Percentiles rank a stretch among this genome's conserved stretches.
Conservation (phyloP, 2,797 vertebrate genomes). For the Eulemur mongoz region DNA sequence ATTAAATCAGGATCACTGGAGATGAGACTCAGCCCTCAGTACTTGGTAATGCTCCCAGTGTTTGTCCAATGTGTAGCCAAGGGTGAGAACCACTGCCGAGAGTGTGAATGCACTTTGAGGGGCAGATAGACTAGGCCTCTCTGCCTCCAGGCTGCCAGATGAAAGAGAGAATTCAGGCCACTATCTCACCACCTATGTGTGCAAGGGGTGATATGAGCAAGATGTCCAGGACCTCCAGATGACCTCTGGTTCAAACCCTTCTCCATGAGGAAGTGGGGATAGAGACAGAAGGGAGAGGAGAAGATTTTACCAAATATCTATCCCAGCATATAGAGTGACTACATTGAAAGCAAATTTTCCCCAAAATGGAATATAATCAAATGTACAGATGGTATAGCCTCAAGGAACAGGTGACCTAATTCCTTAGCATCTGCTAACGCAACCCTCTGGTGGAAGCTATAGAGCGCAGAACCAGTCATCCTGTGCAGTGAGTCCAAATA, state of each 20-base stretch:
- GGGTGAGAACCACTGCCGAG: not conserved
- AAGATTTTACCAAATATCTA: not conserved
- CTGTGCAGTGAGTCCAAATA: not conserved
- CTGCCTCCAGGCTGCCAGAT: not conserved
- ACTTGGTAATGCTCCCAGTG: not conserved
- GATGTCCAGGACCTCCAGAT: not conserved
- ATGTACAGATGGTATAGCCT: not conserved
- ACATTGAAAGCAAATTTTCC: not conserved
- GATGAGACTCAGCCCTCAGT: not conserved
- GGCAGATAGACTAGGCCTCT: not conserved
- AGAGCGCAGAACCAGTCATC: not conserved
- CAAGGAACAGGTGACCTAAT: not conserved
- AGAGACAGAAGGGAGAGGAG: not conserved
- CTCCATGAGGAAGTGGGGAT: not conserved
- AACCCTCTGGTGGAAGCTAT: not conserved
- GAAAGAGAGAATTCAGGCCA: constrained; percentile 8
- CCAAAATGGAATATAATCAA: not conserved
- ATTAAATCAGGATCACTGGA: constrained; percentile 1
- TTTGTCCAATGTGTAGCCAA: not conserved
- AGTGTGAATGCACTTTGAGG: not conserved
- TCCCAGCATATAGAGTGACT: not conserved
- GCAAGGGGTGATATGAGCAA: not conserved
- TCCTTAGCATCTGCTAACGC: not conserved
- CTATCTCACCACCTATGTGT: not conserved
- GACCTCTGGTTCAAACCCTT: not conserved